Evolutionary conservation across 2,113 vertebrate genomes (phyloP), one percentile per base, ranked within the genome.

Genomic region (Plotosus lineatus): DNA sequence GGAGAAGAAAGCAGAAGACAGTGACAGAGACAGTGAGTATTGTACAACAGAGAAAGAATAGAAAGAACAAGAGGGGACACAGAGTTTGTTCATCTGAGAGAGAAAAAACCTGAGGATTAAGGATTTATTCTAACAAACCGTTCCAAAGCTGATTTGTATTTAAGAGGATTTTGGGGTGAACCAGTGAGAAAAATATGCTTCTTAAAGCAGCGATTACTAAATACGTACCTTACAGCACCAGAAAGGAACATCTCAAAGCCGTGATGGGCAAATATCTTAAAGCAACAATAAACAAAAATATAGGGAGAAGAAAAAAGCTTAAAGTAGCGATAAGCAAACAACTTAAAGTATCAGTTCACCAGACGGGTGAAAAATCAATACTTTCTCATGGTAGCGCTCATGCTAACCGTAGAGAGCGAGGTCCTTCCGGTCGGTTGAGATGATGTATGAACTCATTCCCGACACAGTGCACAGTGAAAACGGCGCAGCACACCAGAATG

Each of bases 51-150:
- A 38, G 50, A 58, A 26, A 69, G 40, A 3, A 78, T 31, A 61
- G 10, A 33, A 42, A 72, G 75, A 68, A 80, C 48, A 73, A 84
- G 71, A 83, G 50, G 81, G 23, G 53, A 46, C 2, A 0, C 79
- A 19, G 53, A 60, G 55, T 28, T 50, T 44, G 23, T 88, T 73
- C 86, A 88, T 85, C 83, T 85, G 82, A 53, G 14, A 75, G 83
- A 82, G 46, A 79, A 63, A 88, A 72, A 56, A n/a, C n/a, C n/a
- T n/a, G 84, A 85, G 88, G 87, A 87, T 38, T 23, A 80, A 21
- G 60, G 79, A 28, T 65, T 75, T 75, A 81, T 65, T 40, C 69
- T 55, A 65, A 75, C 69, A 10, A 79, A 26, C 78, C 42, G 14
- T 4, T 26, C 73, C 36, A 42, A 55, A 75, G 51, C 66, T 11